phyloP scores from a whole-genome alignment of 2,888 invertebrate genomes.

The Morpho achilles region DNA sequence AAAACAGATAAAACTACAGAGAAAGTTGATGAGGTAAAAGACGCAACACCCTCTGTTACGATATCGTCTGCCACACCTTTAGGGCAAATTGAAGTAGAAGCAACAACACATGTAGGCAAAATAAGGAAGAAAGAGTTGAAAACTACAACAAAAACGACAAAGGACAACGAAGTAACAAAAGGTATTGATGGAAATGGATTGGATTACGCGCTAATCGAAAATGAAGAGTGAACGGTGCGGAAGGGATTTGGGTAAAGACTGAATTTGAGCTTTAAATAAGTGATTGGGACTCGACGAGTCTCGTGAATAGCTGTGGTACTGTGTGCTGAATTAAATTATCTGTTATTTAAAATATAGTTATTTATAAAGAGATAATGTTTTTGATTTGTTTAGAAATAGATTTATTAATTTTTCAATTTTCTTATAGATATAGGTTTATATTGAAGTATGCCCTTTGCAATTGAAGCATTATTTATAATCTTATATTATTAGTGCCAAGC shows the following conservation, averaged over 20 bases:
- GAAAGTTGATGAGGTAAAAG: constrained; percentile 32
- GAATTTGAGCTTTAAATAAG: constrained; percentile 48
- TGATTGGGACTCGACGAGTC: constrained; percentile 15
- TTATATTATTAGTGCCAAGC: too few species aligned
- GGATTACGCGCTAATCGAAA: constrained; percentile 52
- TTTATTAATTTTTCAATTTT: too few species aligned
- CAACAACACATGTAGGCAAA: constrained; percentile 64
- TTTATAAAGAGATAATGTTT: constrained; percentile 47
- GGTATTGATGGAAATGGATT: constrained; percentile 54
- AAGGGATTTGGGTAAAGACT: constrained; percentile 49
- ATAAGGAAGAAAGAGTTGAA: constrained; percentile 72
- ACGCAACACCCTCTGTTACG: constrained; percentile 24
- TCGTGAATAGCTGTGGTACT: constrained; percentile 24
- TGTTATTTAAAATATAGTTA: constrained; percentile 62
- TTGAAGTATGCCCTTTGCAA: too few species aligned
- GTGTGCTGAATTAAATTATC: constrained; percentile 37
- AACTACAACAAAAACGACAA: constrained; percentile 51
- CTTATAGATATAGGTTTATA: too few species aligned
- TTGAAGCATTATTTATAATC: too few species aligned
- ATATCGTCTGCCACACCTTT: constrained; percentile 40
- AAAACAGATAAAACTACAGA: constrained; percentile 35
- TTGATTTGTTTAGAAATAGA: constrained; percentile 18
- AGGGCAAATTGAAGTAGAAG: constrained; percentile 54
- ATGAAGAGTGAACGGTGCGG: constrained; percentile 45
- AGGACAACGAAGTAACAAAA: constrained; percentile 68